Evolutionary conservation across 2,888 invertebrate genomes (phyloP).

Genomic region (Vesta saturnalis): DNA sequence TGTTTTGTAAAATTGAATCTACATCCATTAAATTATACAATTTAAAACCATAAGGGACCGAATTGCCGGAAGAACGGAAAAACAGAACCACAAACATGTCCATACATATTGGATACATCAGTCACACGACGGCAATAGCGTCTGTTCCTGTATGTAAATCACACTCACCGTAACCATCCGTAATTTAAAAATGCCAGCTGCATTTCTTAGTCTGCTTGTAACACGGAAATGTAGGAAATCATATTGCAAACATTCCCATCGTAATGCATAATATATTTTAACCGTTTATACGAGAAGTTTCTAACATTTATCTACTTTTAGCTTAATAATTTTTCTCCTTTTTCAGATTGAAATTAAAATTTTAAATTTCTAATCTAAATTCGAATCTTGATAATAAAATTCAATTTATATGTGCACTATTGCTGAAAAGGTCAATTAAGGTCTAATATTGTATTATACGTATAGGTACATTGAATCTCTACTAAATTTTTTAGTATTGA

Average conservation of each 20-base stretch:
- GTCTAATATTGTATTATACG: too few species aligned
- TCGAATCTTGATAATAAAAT: too few species aligned
- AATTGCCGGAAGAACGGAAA: constrained; percentile 41
- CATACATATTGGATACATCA: constrained; percentile 52
- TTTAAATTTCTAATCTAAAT: too few species aligned
- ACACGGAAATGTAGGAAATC: constrained; percentile 27
- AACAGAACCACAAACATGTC: constrained; percentile 48
- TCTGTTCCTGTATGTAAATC: constrained; percentile 49
- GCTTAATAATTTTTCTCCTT: too few species aligned
- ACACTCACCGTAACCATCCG: constrained; percentile 45
- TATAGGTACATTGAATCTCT: too few species aligned
- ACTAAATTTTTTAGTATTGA: too few species aligned
- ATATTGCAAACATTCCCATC: constrained; percentile 19
- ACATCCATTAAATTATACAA: not conserved
- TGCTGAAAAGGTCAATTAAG: too few species aligned
- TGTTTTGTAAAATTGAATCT: not conserved
- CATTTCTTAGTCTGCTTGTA: constrained; percentile 37
- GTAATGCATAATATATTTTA: constrained; percentile 24
- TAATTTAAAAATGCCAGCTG: constrained; percentile 45
- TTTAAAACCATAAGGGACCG: constrained; percentile 28
- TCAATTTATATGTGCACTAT: too few species aligned
- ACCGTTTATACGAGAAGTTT: not conserved
- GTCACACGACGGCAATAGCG: constrained; percentile 44
- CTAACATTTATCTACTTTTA: not conserved
- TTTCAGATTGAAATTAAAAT: too few species aligned